A percentile compares a stretch with the other conserved stretches of the same genome.
Evolutionary conservation across 2,797 vertebrate species (phyloP).

Genomic region (Chelidonichthys spinosus): DNA sequence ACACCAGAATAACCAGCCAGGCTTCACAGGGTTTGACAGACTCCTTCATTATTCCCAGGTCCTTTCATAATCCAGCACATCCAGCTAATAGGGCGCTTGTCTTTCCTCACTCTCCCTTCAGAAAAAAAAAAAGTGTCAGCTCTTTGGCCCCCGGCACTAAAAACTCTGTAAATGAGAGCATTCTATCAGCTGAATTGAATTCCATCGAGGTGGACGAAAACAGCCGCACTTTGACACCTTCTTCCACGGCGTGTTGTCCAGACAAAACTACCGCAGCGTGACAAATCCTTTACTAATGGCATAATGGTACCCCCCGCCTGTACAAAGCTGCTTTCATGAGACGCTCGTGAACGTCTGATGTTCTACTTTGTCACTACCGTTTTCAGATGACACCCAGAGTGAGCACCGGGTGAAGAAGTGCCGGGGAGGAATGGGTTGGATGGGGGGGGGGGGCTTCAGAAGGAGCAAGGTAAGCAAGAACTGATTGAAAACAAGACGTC

Average conservation of each 20-base stretch:
- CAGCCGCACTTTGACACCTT: constrained; percentile 45
- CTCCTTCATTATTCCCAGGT: constrained; percentile 53
- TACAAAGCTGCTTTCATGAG: constrained; percentile 40
- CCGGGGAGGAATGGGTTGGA: background rate
- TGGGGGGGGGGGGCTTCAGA: background rate
- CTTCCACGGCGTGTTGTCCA: constrained; percentile 40
- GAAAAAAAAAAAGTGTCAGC: constrained; percentile 42
- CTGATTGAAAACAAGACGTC: constrained; percentile 46
- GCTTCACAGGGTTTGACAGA: constrained; percentile 43
- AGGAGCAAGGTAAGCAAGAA: constrained; percentile 40
- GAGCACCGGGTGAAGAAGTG: background rate
- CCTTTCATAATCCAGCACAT: constrained; percentile 45
- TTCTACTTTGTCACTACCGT: constrained; percentile 36
- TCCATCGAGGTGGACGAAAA: constrained; percentile 37
- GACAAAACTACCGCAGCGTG: constrained; percentile 26
- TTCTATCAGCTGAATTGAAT: constrained; percentile 61
- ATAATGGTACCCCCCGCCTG: constrained; percentile 20
- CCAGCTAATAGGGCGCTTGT: constrained; percentile 60
- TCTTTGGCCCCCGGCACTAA: constrained; percentile 48
- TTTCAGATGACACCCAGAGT: constrained; percentile 26
- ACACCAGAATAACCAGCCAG: constrained; percentile 26
- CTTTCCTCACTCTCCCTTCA: constrained; percentile 33
- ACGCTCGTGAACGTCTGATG: constrained; percentile 44
- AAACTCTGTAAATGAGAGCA: constrained; percentile 59
- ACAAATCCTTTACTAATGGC: constrained; percentile 59